Evolutionary conservation across 2,113 vertebrate species (phyloP), one percentile per base, ranked within the genome.

Genomic region (Platycercus adscitus): DNA sequence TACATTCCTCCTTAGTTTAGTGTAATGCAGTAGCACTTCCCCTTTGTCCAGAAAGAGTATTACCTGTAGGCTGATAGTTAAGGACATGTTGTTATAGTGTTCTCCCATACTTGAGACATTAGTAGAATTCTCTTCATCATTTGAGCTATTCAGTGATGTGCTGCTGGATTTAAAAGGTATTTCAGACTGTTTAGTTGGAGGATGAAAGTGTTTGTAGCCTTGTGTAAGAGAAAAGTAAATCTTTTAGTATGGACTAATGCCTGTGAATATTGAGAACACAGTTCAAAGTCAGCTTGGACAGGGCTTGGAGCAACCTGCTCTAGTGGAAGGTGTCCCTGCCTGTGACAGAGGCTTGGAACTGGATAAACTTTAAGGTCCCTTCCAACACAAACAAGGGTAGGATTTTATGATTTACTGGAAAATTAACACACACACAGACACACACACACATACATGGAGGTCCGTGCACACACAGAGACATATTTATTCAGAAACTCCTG

Each of bases 381-480:
- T 58, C 20, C 55, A 23, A n/a, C 33, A 21, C 56, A 35, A 58
- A 35, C 33, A 33, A 3, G 6, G 14, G 33, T 24, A 13, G 33
- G 56, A 35, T 58, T 58, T n/a, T 24, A 10, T 58, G 33, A 35
- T n/a, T 60, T 28, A 20, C 6, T 10, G 41, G 17, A 61, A 33
- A 29, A 49, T 44, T 81, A 50, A 9, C 10, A 23, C 21, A 50
- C 25, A 26, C 20, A 35, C 44, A 39, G 39, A 44, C 43, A 43
- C 41, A 43, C 41, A 50, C 21, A 26, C 24, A 35, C 19, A 46
- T 10, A 47, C 46, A 46, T 20, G 7, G 4, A 23, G 20, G 13
- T n/a, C 5, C 29, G 6, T 15, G 7, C 17, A 19, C 3, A 13
- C 5, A 15, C 9, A 4, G 8, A 15, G 3, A 33, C 0, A 0